Evolutionary conservation across 2,888 invertebrate genomes (phyloP).

Genomic region (Phymatocera aterrima): DNA sequence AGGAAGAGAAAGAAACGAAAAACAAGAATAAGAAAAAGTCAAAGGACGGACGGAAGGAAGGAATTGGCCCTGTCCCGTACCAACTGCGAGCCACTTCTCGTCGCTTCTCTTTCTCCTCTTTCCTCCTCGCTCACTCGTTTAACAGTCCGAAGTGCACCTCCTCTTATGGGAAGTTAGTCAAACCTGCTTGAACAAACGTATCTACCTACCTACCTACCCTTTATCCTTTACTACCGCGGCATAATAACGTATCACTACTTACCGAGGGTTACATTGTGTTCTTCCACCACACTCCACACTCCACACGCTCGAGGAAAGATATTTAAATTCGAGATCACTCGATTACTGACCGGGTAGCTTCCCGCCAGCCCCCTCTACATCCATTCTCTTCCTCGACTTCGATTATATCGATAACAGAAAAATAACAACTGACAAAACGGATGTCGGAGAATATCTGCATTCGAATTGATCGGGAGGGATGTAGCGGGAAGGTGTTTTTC

Average conservation of each 20-base stretch:
- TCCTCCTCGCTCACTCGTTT: not conserved
- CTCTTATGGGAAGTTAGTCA: conserved; percentile 52
- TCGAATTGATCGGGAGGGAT: no score
- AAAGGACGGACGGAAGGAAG: not conserved
- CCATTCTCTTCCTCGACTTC: not conserved
- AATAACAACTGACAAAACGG: conserved; percentile 16
- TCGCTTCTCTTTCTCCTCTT: not conserved
- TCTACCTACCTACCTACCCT: not conserved
- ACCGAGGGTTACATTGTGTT: conserved; percentile 32
- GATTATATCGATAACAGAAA: not conserved
- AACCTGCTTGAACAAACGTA: not conserved
- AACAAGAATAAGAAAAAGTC: not conserved
- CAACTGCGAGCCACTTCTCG: not conserved
- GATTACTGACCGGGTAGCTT: no score
- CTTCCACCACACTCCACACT: not conserved
- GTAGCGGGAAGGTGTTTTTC: no score
- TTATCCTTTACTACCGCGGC: not conserved
- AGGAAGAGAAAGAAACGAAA: not conserved
- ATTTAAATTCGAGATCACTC: conserved; percentile 29
- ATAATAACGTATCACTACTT: conserved; percentile 16
- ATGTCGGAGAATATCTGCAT: conserved; percentile 12
- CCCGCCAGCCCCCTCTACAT: not conserved
- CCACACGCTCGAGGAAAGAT: not conserved
- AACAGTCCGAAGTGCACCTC: conserved; percentile 47
- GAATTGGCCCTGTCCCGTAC: conserved; percentile 1